phyloP scores from a whole-genome alignment of 2,113 vertebrate genomes.

The Speoplatyrhinus poulsoni region DNA sequence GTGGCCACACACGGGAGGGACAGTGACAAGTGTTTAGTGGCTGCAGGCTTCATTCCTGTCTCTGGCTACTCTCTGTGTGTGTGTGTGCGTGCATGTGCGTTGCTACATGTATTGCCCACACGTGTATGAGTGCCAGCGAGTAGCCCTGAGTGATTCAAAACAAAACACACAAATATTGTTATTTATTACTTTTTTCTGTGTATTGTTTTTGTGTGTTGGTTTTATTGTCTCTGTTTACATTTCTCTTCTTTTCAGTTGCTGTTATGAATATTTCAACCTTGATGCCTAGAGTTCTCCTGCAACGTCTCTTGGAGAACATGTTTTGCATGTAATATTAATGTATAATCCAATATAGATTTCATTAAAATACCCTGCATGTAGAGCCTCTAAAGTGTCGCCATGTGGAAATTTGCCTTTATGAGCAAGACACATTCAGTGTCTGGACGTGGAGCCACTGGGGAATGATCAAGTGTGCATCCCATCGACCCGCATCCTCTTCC shows the following conservation, averaged over 20 bases:
- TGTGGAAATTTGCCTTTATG: conserved; percentile 51
- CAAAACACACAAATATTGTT: not conserved
- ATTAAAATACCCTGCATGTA: conserved; percentile 51
- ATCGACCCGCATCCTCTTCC: conserved; percentile 83
- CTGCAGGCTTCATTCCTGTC: conserved; percentile 38
- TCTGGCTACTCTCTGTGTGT: not conserved
- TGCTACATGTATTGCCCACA: not conserved
- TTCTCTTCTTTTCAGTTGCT: conserved; percentile 29
- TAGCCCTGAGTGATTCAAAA: conserved; percentile 2
- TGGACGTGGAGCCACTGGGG: conserved; percentile 75
- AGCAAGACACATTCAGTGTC: conserved; percentile 66
- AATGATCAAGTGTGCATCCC: conserved; percentile 81
- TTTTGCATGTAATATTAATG: conserved; percentile 59
- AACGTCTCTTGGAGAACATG: conserved; percentile 22
- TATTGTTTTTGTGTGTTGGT: not conserved
- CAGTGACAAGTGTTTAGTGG: conserved; percentile 62
- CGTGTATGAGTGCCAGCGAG: not conserved
- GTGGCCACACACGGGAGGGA: conserved; percentile 59
- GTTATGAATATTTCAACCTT: conserved; percentile 39
- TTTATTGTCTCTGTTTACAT: conserved; percentile 13
- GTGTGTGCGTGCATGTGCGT: not conserved
- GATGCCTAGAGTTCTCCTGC: conserved; percentile 34
- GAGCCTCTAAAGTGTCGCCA: conserved; percentile 61
- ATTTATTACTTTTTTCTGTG: not conserved
- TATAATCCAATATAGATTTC: conserved; percentile 45